Conservation (phyloP, 2,113 vertebrate genomes). For the Vimba vimba region DNA sequence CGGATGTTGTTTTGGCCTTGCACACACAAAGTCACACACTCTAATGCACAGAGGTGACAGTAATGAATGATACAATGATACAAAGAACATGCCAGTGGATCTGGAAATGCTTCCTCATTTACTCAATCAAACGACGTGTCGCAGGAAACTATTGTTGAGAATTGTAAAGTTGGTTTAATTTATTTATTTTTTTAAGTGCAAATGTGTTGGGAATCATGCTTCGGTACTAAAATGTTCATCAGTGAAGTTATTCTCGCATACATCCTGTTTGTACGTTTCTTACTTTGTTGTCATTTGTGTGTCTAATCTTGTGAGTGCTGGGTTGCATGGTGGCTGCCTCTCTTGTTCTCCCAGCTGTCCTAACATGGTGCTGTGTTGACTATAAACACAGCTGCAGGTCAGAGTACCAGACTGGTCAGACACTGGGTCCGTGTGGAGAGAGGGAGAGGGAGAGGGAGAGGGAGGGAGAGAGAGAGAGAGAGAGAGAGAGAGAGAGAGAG, state of each 20-base stretch:
- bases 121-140: background rate
- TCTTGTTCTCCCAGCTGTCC: constrained; percentile 81
- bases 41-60: background rate
- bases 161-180: background rate
- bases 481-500: background rate
- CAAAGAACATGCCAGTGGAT: background rate
- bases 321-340: constrained; percentile 69
- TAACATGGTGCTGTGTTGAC: constrained; percentile 80
- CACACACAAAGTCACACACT: constrained; percentile 25
- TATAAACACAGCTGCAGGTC: constrained; percentile 84
- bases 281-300: constrained; percentile 47
- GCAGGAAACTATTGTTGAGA: background rate
- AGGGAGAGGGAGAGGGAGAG: background rate
- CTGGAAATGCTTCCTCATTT: background rate
- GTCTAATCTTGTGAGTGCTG: constrained; percentile 42
- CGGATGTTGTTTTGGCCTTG: constrained; percentile 54
- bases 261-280: constrained; percentile 25
- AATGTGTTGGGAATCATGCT: background rate
- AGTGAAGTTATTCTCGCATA: constrained; percentile 32
- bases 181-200: background rate
- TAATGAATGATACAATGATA: constrained; percentile 10
- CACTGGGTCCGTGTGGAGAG: constrained; percentile 54
- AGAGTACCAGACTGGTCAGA: constrained; percentile 73
- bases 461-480: background rate
- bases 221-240: background rate